Evolutionary conservation across 1,140 invertebrate species (phyloP).

Genomic region (Chironomus striatipennis): DNA sequence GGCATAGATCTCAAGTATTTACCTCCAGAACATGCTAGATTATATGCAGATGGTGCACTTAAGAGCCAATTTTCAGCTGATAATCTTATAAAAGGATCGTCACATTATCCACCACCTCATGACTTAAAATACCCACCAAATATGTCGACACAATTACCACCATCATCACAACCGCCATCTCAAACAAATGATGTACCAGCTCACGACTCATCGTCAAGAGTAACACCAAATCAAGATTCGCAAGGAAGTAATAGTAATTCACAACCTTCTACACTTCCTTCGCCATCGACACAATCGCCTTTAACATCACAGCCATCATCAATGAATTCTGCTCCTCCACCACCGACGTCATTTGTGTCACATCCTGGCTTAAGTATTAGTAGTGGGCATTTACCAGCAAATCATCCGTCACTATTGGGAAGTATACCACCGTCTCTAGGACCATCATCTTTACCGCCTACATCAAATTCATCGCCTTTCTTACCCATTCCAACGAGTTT

Average conservation of each 20-base stretch:
- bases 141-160: not conserved
- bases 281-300: slow-evolving; percentile 33
- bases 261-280: slow-evolving; percentile 37
- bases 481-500: slow-evolving; percentile 18
- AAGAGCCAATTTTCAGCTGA: slow-evolving; percentile 33
- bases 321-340: not conserved
- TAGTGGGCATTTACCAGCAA: slow-evolving; percentile 24
- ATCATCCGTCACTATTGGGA: slow-evolving; percentile 25
- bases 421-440: not conserved
- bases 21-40: slow-evolving; percentile 31
- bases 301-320: slow-evolving; percentile 10
- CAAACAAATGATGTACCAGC: slow-evolving; percentile 35
- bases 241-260: slow-evolving; percentile 39
- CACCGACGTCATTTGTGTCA: not conserved
- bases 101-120: slow-evolving; percentile 28
- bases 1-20: slow-evolving; percentile 37
- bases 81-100: slow-evolving; percentile 38
- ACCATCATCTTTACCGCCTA: slow-evolving; percentile 5
- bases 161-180: not conserved
- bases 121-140: slow-evolving; percentile 15
- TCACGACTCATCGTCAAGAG: slow-evolving; percentile 34
- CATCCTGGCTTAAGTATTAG: slow-evolving; percentile 10
- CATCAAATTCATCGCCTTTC: slow-evolving; percentile 24
- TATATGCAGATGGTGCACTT: slow-evolving; percentile 26
- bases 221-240: slow-evolving; percentile 39